Conservation (phyloP, 2,888 invertebrate genomes). For the Gastracanthus pulcherrimus region DNA sequence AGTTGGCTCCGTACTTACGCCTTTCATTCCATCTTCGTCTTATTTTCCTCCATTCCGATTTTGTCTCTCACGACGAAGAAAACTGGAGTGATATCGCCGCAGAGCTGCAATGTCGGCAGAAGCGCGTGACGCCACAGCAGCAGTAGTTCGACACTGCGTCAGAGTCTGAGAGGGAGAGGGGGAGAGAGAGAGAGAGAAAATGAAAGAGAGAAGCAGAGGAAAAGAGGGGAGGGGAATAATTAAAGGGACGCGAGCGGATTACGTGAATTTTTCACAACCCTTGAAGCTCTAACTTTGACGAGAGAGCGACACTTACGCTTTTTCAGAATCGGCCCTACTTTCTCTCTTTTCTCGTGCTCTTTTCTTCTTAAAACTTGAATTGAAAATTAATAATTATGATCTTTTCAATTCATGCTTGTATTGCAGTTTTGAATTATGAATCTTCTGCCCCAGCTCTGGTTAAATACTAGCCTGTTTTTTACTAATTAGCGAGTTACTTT, state of each 20-base stretch:
- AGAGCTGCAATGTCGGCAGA: neutral
- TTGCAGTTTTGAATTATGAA: neutral
- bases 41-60: neutral
- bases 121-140: neutral
- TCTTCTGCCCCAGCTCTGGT: neutral
- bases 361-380: neutral
- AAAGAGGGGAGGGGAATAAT: neutral
- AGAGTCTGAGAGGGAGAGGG: neutral
- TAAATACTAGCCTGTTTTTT: no score
- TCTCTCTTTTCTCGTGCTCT: no score
- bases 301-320: neutral
- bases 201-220: no score
- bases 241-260: neutral
- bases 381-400: slow-evolving; percentile 21
- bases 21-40: no score
- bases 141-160: neutral
- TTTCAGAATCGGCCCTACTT: neutral
- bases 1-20: neutral
- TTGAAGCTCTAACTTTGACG: neutral
- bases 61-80: neutral
- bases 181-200: neutral
- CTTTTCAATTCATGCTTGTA: neutral
- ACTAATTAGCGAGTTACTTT: no score
- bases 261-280: slow-evolving; percentile 10
- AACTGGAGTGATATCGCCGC: neutral